Evolutionary conservation across 2,888 invertebrate genomes (phyloP), one percentile per base, ranked within the genome.

Genomic region (Thecophora atra): DNA sequence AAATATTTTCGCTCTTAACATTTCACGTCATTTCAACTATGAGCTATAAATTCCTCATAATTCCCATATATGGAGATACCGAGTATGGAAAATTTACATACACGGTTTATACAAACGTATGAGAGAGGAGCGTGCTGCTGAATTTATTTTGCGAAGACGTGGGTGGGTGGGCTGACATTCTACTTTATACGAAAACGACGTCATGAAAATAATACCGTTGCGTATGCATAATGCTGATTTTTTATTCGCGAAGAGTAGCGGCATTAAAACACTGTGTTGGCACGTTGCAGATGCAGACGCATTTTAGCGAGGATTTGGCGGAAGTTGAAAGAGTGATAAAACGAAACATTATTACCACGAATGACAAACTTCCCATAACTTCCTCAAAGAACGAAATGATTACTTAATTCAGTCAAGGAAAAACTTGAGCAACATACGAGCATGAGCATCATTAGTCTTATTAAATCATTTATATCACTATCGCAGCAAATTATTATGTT

Each of bases 121-220:
- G 42, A 37, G 58, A 37, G 44, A 19, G 63, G 30, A 63, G 63
- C 70, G 70, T 70, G 70, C 30, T 62, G 70, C 37, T 63, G 63
- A 51, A 70, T 70, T 62, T 47, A 70, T 70, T 68, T n/a, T n/a
- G n/a, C n/a, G n/a, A n/a, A 37, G 58, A 2, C 56, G 21, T 68
- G 68, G 58, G 42, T 68, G 28, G 19, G 30, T n/a, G 8, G 37
- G 11, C 26, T 24, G 42, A 63, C 37, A 44, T 21, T 37, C n/a
- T 1, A 42, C 44, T 51, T 54, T 21, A 19, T 0, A 44, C 24
- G 13, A 69, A 42, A n/a, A 28, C 60, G 19, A 58, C n/a, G 58
- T 4, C 19, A 3, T 15, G 58, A 28, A 26, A 28, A 58, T 26
- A 58, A 4, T 0, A 58, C 3, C 44, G 60, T 17, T 37, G 37